Percentiles rank a stretch among this genome's conserved stretches.
Evolutionary conservation across 23 tunicate genomes (phyloP).

Genomic region (Aplidium turbinatum): DNA sequence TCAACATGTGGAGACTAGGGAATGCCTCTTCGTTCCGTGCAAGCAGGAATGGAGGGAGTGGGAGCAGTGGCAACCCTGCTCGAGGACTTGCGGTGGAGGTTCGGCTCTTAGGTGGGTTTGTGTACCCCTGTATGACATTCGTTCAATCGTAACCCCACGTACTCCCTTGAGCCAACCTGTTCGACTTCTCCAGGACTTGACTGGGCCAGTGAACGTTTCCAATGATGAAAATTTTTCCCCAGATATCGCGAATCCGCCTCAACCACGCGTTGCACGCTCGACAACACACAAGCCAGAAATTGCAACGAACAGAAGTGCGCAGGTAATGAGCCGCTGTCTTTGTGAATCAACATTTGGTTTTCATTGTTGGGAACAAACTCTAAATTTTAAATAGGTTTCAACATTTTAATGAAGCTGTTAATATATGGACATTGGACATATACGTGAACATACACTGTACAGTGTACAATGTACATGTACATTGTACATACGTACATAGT

Average conservation of each 20-base stretch:
- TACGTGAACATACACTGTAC: too few relatives aligned
- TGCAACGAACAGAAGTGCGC: background rate
- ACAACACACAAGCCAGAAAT: background rate
- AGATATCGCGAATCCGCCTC: background rate
- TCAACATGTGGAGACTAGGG: background rate
- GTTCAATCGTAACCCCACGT: too few relatives aligned
- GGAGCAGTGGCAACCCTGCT: constrained; percentile 10
- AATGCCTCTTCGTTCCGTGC: background rate
- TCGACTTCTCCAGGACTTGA: too few relatives aligned
- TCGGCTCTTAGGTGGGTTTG: background rate
- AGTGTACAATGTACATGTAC: too few relatives aligned
- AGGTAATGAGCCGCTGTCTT: background rate
- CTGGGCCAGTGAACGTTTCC: background rate
- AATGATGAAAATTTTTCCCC: background rate
- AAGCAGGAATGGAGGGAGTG: constrained; percentile 1
- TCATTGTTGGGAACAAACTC: too few relatives aligned
- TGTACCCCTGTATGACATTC: too few relatives aligned
- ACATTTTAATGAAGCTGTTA: too few relatives aligned
- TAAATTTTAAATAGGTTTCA: too few relatives aligned
- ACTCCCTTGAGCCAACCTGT: too few relatives aligned
- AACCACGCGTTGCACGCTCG: background rate
- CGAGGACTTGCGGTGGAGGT: constrained; percentile 12
- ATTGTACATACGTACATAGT: too few relatives aligned
- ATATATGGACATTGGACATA: too few relatives aligned
- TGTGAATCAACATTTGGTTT: too few relatives aligned